Evolutionary conservation across 2,797 vertebrate genomes (phyloP), one percentile per base, ranked within the genome.

Genomic region (Poliocrania exsul): DNA sequence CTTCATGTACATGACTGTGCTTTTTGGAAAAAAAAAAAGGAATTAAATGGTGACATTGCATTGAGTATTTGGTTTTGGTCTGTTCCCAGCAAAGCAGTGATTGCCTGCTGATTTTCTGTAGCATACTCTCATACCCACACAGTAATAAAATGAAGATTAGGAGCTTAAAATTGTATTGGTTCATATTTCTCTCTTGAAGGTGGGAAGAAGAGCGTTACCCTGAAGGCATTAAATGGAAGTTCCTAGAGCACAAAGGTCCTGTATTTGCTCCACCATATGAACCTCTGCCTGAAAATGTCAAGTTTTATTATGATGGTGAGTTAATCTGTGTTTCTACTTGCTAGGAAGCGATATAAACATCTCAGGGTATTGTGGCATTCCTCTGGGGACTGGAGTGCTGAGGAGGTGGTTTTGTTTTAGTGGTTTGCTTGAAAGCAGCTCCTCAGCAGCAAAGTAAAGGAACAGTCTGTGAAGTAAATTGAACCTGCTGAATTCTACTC

Each of bases 161-260:
- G 60, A 96, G 33, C 35, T 95, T 92, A 72, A 88, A 91, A 46
- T 46, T 79, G 24, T 88, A 73, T 81, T 88, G 88, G 24, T 93
- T 92, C 28, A 3, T 92, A 61, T 86, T 91, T 96, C 64, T 93
- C 12, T 96, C 77, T 96, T 95, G 92, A 95, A 99, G 99, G 99
- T 99, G 99, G 99, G 99, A 99, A 97, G 99, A 99, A 97, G 99
- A 99, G 86, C 98, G 98, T 90, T 98, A 98, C 89, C 99, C 99
- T 38, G 99, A 99, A 96, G 99, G 99, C 93, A 99, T 99, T 89
- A 99, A 99, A 73, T 99, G 99, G 99, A 99, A 98, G 92, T 99
- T 99, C 96, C 98, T 99, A 95, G 99, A 99, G 96, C 99, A 99
- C 95, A 99, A 99, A 97, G 99, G 99, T 78, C 99, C 99, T 42